These are phyloP conservation scores for Rhegmatorhina hoffmannsi DNA, from an alignment of 2,113 vertebrate species.

Conservation along the genomic window DNA sequence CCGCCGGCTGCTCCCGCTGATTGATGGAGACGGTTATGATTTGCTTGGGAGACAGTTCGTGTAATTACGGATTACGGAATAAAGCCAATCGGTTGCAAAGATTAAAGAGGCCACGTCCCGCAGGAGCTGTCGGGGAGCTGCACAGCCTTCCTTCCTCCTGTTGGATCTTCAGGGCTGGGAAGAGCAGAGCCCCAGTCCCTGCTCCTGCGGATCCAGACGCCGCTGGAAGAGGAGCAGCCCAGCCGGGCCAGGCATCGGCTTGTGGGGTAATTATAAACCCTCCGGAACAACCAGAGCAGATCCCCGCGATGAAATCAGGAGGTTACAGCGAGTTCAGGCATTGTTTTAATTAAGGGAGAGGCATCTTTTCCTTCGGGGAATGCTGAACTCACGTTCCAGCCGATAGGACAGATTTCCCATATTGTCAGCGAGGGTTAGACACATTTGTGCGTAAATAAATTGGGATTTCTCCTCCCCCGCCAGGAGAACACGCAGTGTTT, in stretches of 20 bases:
- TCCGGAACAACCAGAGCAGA: constrained; percentile 35
- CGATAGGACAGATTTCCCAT: constrained; percentile 63
- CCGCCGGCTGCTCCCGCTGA: not conserved
- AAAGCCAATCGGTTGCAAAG: not conserved
- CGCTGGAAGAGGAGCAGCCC: not conserved
- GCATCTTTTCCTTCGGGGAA: constrained; percentile 70
- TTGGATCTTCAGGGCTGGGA: not conserved
- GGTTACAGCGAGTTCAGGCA: constrained; percentile 69
- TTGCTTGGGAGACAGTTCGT: not conserved
- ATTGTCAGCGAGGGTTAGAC: constrained; percentile 72
- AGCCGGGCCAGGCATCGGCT: not conserved
- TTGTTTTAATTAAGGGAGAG: constrained; percentile 77
- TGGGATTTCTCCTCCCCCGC: constrained; percentile 50
- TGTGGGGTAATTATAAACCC: not conserved
- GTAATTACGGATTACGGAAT: not conserved
- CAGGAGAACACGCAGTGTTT: constrained; percentile 60
- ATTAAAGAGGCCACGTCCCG: not conserved
- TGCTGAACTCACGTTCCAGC: constrained; percentile 30
- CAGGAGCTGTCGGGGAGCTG: not conserved
- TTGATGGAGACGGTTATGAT: not conserved
- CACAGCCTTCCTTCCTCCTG: rapidly evolving
- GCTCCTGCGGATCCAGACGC: not conserved
- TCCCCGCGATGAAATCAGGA: constrained; percentile 17
- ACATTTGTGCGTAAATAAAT: constrained; percentile 65
- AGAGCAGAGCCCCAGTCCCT: rapidly evolving